A percentile compares a stretch with the other conserved stretches of the same genome.
Conservation (phyloP, 1,140 invertebrate genomes). For the Gonioctena quinquepunctata region DNA sequence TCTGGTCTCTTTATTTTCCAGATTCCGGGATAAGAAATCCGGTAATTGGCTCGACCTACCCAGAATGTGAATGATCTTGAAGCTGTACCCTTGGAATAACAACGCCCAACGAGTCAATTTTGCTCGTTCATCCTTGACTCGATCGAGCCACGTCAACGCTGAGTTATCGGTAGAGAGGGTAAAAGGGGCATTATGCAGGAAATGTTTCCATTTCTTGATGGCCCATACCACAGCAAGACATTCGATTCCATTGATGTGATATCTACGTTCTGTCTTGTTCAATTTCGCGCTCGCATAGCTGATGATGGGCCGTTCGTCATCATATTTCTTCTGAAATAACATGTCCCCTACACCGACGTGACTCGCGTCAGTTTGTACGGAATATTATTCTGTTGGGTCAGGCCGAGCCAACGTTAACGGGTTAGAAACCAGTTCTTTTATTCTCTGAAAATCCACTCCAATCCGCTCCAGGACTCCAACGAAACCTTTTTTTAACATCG, state of each 20-base stretch:
- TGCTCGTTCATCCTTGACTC: conserved; percentile 25
- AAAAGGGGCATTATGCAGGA: conserved; percentile 45
- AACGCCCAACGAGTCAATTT: conserved; percentile 46
- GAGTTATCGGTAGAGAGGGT: conserved; percentile 38
- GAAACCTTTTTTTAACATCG: conserved; percentile 20
- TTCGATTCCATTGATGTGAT: conserved; percentile 33
- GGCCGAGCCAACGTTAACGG: no score
- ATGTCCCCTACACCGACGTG: conserved; percentile 20
- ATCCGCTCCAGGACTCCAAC: no score
- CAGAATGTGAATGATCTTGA: conserved; percentile 35
- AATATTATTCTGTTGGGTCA: conserved; percentile 16
- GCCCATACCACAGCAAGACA: conserved; percentile 46
- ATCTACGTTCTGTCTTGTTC: conserved; percentile 16
- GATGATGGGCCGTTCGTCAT: conserved; percentile 5
- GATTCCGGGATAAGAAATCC: conserved; percentile 29
- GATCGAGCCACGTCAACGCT: conserved; percentile 36
- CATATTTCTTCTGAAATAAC: conserved; percentile 16
- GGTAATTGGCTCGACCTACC: conserved; percentile 40
- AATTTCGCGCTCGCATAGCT: conserved; percentile 23
- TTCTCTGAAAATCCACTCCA: no score
- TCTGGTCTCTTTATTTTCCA: no score
- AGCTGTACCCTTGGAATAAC: conserved; percentile 40
- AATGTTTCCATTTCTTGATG: conserved; percentile 40
- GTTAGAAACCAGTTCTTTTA: no score
- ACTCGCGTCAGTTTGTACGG: conserved; percentile 25